Percentiles rank a stretch among this genome's conserved stretches.
Evolutionary conservation across 1,140 invertebrate species (phyloP).

Genomic region (Sarcophaga bullata): DNA sequence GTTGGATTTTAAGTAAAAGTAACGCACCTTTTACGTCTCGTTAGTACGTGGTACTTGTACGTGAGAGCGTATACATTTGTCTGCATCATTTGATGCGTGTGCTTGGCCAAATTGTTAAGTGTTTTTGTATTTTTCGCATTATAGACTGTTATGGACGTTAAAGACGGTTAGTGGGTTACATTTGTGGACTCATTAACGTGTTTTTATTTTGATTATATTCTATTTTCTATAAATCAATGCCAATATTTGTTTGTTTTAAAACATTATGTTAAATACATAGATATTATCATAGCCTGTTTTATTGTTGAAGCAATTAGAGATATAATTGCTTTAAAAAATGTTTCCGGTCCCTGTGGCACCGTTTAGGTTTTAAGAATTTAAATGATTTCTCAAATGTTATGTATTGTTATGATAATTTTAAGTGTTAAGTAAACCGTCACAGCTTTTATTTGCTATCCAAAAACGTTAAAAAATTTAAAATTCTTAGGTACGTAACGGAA

Average conservation of each 20-base stretch:
- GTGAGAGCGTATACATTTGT: neutral
- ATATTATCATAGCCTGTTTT: too few relatives aligned
- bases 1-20: conserved; percentile 15
- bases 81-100: conserved; percentile 4
- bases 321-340: conserved; percentile 8
- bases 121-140: neutral
- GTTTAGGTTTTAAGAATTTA: too few relatives aligned
- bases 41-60: neutral
- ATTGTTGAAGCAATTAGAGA: neutral
- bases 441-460: too few relatives aligned
- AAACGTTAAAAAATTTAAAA: too few relatives aligned
- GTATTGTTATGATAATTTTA: too few relatives aligned
- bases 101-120: neutral
- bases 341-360: neutral
- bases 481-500: too few relatives aligned
- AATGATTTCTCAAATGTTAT: too few relatives aligned
- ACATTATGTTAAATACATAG: neutral
- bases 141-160: neutral
- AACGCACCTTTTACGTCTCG: conserved; percentile 5
- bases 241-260: neutral
- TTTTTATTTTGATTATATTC: neutral
- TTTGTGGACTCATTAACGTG: conserved; percentile 10
- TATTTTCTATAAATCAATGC: neutral
- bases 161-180: conserved; percentile 22
- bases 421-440: too few relatives aligned